Evolutionary conservation across 2,113 vertebrate species (phyloP).

Genomic region (Acanthochromis polyacanthus): DNA sequence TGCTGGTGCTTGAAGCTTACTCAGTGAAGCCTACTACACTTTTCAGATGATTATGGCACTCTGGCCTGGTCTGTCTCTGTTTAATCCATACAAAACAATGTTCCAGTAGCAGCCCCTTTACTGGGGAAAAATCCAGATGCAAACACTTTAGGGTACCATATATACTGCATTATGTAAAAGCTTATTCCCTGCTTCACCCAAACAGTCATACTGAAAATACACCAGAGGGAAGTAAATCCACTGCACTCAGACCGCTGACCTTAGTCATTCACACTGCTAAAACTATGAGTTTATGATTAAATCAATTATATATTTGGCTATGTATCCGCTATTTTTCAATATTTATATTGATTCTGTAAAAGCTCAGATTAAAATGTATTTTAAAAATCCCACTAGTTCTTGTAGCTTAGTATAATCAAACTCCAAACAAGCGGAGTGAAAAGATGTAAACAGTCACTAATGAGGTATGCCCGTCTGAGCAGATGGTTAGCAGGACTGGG

Average conservation of each 20-base stretch:
- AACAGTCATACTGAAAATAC: conserved; percentile 29
- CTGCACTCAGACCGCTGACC: conserved; percentile 5
- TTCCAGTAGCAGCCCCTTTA: neutral
- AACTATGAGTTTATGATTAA: too few relatives aligned
- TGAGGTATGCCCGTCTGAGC: conserved; percentile 1
- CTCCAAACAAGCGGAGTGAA: neutral
- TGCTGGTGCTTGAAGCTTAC: conserved; percentile 45
- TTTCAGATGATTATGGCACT: conserved; percentile 63
- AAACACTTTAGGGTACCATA: neutral
- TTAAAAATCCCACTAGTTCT: too few relatives aligned
- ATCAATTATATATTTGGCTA: too few relatives aligned
- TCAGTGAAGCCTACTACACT: conserved; percentile 53
- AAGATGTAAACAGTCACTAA: conserved; percentile 5
- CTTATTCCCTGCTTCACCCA: conserved; percentile 14
- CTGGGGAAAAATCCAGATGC: neutral
- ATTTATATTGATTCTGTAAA: too few relatives aligned
- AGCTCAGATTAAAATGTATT: too few relatives aligned
- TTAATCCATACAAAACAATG: conserved; percentile 50
- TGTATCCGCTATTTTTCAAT: neutral
- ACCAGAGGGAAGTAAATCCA: conserved; percentile 4
- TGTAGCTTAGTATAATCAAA: too few relatives aligned
- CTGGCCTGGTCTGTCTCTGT: conserved; percentile 4
- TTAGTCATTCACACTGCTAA: neutral
- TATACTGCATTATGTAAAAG: neutral
- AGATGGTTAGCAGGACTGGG: conserved; percentile 23